phyloP scores from a whole-genome alignment of 2,797 vertebrate species.

The Sphaeramia orbicularis region DNA sequence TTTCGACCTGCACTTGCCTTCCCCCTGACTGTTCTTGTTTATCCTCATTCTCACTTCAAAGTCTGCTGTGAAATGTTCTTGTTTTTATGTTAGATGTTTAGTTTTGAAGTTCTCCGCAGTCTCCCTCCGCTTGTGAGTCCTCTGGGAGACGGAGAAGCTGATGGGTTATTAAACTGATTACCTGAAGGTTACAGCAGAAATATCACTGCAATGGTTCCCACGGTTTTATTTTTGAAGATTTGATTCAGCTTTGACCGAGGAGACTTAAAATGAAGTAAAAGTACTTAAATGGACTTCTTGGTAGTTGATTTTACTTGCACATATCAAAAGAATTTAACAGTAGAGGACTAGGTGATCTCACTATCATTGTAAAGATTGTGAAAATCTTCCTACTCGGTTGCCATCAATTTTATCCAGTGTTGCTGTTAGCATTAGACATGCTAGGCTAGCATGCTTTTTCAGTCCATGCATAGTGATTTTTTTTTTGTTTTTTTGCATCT shows the following conservation, averaged over 20 bases:
- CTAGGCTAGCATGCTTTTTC: too few species aligned
- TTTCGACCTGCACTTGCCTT: slow-evolving; percentile 10
- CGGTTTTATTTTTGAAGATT: background rate
- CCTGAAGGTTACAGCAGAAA: slow-evolving; percentile 36
- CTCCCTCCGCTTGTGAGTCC: slow-evolving; percentile 39
- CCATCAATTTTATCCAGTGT: too few species aligned
- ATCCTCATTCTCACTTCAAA: slow-evolving; percentile 52
- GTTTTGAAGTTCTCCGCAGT: slow-evolving; percentile 53
- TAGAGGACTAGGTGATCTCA: too few species aligned
- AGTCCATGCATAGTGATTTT: too few species aligned
- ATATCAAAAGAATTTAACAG: too few species aligned
- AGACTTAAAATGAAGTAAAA: too few species aligned
- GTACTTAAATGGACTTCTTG: too few species aligned
- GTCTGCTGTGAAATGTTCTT: slow-evolving; percentile 35
- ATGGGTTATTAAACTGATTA: slow-evolving; percentile 62
- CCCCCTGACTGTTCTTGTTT: slow-evolving; percentile 23
- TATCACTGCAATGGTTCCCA: slow-evolving; percentile 8
- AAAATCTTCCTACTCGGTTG: too few species aligned
- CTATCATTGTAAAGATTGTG: too few species aligned
- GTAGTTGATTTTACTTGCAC: too few species aligned
- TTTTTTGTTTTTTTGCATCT: too few species aligned
- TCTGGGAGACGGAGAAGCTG: slow-evolving; percentile 21
- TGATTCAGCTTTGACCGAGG: background rate
- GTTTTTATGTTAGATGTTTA: slow-evolving; percentile 24
- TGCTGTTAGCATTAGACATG: too few species aligned